Percentiles rank a stretch among this genome's conserved stretches.
Evolutionary conservation across 2,888 invertebrate species (phyloP).

Genomic region (Leptopilina syphax): DNA sequence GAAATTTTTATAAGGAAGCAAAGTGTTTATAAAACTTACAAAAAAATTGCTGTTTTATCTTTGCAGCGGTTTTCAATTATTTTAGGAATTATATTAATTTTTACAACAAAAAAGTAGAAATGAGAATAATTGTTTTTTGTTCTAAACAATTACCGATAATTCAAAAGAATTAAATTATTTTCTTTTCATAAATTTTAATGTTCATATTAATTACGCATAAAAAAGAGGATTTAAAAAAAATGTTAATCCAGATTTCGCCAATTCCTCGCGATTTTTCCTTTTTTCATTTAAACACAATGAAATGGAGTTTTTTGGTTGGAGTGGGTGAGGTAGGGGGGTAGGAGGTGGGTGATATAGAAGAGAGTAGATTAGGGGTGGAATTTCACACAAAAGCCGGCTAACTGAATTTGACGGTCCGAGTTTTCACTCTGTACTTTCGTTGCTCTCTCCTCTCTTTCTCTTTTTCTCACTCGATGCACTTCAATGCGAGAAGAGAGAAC

Average conservation of each 20-base stretch:
- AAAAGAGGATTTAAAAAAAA: too few relatives aligned
- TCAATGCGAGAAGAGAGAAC: conserved; percentile 9
- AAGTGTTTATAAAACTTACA: too few relatives aligned
- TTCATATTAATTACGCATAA: too few relatives aligned
- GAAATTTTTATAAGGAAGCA: too few relatives aligned
- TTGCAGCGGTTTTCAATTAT: too few relatives aligned
- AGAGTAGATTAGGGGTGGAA: conserved; percentile 50
- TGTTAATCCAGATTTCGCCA: not conserved
- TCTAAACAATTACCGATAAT: too few relatives aligned
- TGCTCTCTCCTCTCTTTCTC: conserved; percentile 44
- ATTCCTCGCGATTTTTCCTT: conserved; percentile 23
- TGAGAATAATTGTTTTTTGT: too few relatives aligned
- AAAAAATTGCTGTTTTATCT: too few relatives aligned
- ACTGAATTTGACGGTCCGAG: conserved; percentile 63
- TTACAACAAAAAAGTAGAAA: too few relatives aligned
- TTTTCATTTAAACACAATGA: conserved; percentile 35
- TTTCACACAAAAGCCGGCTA: conserved; percentile 57
- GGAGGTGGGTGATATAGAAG: conserved; percentile 21
- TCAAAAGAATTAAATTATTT: too few relatives aligned
- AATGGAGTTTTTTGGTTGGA: not conserved
- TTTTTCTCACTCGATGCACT: conserved; percentile 27
- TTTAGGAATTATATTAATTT: too few relatives aligned
- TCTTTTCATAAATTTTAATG: too few relatives aligned
- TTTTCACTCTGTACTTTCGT: conserved; percentile 55
- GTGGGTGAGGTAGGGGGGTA: not conserved